Conservation (phyloP, 2,888 invertebrate genomes). For the Girardia tigrina region DNA sequence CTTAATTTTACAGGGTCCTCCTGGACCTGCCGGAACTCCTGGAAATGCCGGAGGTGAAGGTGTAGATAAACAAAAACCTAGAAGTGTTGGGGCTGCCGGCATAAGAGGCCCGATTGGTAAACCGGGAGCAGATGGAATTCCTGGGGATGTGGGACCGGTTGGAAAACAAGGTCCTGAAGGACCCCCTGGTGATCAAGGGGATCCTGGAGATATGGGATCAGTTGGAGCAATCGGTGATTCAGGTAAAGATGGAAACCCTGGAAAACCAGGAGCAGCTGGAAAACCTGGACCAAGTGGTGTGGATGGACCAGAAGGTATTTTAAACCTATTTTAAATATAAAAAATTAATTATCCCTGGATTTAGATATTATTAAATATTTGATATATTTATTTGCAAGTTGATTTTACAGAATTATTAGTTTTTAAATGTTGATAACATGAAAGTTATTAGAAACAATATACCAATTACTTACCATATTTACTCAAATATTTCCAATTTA, state of each 20-base stretch:
- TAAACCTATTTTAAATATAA: background rate
- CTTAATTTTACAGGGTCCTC: slow-evolving; percentile 1
- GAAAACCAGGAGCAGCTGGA: background rate
- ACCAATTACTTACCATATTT: no score
- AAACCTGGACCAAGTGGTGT: background rate
- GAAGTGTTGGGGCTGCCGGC: background rate
- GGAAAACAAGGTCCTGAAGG: slow-evolving; percentile 21
- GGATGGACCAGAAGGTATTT: background rate
- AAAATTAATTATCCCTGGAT: background rate
- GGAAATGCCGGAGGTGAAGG: background rate
- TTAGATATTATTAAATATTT: no score
- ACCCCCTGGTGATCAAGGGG: slow-evolving; percentile 8
- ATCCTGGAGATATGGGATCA: slow-evolving; percentile 5
- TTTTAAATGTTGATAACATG: no score
- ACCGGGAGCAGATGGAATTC: background rate
- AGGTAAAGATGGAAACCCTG: slow-evolving; percentile 3
- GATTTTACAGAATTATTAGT: no score
- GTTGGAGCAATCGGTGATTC: background rate
- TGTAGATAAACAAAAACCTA: background rate
- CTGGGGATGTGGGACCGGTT: background rate
- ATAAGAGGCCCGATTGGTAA: background rate
- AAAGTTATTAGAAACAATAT: no score
- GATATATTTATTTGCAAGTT: no score
- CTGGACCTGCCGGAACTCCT: background rate
- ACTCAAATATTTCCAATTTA: no score